Evolutionary conservation across 2,113 vertebrate species (phyloP).

Genomic region (Xiphophorus maculatus): DNA sequence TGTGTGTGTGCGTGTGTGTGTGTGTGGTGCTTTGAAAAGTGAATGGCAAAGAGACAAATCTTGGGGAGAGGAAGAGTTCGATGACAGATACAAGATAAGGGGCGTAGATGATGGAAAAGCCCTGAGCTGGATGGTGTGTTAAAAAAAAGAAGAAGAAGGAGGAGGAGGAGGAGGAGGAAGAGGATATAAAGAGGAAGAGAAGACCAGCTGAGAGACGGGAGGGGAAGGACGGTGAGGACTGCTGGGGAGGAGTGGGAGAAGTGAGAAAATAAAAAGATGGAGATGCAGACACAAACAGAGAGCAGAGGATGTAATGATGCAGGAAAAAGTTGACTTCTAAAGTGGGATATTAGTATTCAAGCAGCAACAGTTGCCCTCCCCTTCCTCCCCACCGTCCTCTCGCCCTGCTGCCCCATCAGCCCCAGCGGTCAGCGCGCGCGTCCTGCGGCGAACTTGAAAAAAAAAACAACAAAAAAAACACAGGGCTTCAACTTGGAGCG

Average conservation of each 20-base stretch:
- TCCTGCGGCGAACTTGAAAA: slow-evolving; percentile 49
- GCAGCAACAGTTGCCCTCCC: slow-evolving; percentile 28
- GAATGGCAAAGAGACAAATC: slow-evolving; percentile 28
- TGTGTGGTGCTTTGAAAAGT: slow-evolving; percentile 43
- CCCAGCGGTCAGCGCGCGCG: slow-evolving; percentile 58
- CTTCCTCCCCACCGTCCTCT: slow-evolving; percentile 22
- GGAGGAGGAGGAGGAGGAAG: background rate
- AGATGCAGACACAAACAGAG: slow-evolving; percentile 43
- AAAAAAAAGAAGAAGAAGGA: background rate
- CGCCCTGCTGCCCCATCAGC: slow-evolving; percentile 61
- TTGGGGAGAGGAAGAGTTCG: slow-evolving; percentile 34
- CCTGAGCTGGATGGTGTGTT: slow-evolving; percentile 37
- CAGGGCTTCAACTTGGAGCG: slow-evolving; percentile 44
- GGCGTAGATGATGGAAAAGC: slow-evolving; percentile 49
- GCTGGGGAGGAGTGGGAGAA: slow-evolving; percentile 31
- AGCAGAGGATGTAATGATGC: slow-evolving; percentile 68
- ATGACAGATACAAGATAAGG: slow-evolving; percentile 40
- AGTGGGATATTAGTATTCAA: slow-evolving; percentile 92
- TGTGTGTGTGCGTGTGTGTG: slow-evolving; percentile 17
- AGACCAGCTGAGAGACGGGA: slow-evolving; percentile 32
- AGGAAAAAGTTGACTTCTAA: slow-evolving; percentile 83
- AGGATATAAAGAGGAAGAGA: slow-evolving; percentile 31
- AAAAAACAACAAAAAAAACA: too few relatives aligned
- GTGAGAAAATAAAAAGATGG: slow-evolving; percentile 13
- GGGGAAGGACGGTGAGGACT: slow-evolving; percentile 14